phyloP scores from a whole-genome alignment of 2,113 vertebrate genomes.

The Monopterus albus region DNA sequence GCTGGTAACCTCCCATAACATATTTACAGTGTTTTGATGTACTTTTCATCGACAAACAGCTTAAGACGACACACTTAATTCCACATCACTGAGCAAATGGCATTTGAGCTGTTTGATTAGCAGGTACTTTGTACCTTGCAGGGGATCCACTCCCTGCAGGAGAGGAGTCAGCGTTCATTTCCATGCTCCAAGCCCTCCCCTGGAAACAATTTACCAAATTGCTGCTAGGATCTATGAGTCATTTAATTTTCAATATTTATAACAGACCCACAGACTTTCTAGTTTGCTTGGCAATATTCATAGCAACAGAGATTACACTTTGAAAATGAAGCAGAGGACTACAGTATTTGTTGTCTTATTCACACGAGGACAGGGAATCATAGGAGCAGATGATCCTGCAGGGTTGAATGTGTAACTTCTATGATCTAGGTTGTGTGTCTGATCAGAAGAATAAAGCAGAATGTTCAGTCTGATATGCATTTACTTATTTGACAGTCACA shows the following conservation, averaged over 20 bases:
- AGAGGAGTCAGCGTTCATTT: constrained; percentile 41
- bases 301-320: constrained; percentile 11
- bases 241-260: constrained; percentile 59
- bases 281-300: constrained; percentile 39
- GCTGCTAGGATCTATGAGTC: constrained; percentile 65
- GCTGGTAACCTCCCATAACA: constrained; percentile 3
- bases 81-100: constrained; percentile 41
- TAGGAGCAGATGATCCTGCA: not conserved
- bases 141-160: constrained; percentile 55
- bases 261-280: constrained; percentile 41
- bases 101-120: constrained; percentile 64
- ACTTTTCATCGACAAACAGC: constrained; percentile 39
- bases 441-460: constrained; percentile 4
- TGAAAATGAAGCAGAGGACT: constrained; percentile 19
- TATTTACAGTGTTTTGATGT: constrained; percentile 28
- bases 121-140: constrained; percentile 59
- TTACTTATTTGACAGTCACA: constrained; percentile 14
- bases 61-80: constrained; percentile 43
- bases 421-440: not conserved
- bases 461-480: not conserved
- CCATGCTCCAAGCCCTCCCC: constrained; percentile 55
- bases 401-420: constrained; percentile 15
- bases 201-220: constrained; percentile 64
- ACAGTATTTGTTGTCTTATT: constrained; percentile 27
- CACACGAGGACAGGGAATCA: constrained; percentile 8